These are phyloP conservation scores for Pandemis cinnamomeana DNA, from an alignment of 2,888 invertebrate genomes.

Conservation along the genomic window DNA sequence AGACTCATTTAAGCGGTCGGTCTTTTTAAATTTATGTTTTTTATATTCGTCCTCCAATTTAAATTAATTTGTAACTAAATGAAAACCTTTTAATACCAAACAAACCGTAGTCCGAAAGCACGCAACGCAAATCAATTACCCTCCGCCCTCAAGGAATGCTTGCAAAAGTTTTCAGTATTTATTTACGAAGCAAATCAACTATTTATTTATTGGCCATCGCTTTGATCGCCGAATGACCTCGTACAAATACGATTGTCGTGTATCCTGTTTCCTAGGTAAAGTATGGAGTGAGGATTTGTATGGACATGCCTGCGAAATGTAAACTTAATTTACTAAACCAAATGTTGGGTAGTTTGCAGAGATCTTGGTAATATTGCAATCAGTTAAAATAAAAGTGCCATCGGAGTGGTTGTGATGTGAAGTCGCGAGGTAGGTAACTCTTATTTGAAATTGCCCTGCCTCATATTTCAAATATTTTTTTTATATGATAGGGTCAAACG, in stretches of 20 bases:
- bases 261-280: constrained; percentile 50
- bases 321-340: too few relatives aligned
- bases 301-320: constrained; percentile 50
- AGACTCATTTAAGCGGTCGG: too few relatives aligned
- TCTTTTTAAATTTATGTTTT: too few relatives aligned
- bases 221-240: constrained; percentile 78
- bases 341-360: too few relatives aligned
- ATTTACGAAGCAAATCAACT: constrained; percentile 81
- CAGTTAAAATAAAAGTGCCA: too few relatives aligned
- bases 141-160: constrained; percentile 66
- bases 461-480: too few relatives aligned
- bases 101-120: constrained; percentile 51
- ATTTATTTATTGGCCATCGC: constrained; percentile 81
- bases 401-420: too few relatives aligned
- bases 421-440: too few relatives aligned
- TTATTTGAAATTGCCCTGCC: too few relatives aligned
- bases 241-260: constrained; percentile 73
- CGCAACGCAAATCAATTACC: constrained; percentile 68
- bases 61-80: constrained; percentile 23
- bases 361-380: too few relatives aligned
- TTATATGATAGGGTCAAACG: too few relatives aligned
- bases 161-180: constrained; percentile 72
- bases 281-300: constrained; percentile 54
- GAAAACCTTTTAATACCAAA: constrained; percentile 52
- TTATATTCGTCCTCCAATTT: too few relatives aligned